Evolutionary conservation across 2,113 vertebrate species (phyloP).

Genomic region (Canis aureus): DNA sequence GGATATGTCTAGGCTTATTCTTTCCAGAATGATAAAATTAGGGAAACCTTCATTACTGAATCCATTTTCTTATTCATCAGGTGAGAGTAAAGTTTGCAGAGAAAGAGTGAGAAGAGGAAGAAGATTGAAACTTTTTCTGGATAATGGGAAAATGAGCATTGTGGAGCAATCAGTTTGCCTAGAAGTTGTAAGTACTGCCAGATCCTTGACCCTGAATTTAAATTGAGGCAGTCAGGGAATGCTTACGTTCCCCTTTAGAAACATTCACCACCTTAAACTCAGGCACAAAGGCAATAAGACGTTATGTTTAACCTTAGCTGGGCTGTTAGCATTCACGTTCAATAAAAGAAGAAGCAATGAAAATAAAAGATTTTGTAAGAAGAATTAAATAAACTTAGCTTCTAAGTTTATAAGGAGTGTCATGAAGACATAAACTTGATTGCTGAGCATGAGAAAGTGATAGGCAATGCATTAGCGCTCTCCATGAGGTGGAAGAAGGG

Average conservation of each 20-base stretch:
- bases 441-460: background rate
- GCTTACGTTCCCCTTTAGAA: background rate
- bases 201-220: background rate
- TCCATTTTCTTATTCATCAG: background rate
- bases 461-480: background rate
- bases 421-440: background rate
- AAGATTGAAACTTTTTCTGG: background rate
- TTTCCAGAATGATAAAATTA: background rate
- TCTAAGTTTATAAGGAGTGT: background rate
- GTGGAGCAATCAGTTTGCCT: background rate
- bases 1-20: background rate
- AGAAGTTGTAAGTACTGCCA: background rate
- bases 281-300: background rate
- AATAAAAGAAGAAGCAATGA: background rate
- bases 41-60: background rate
- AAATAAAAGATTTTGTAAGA: background rate
- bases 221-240: background rate
- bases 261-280: slow-evolving; percentile 6
- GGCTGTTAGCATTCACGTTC: background rate
- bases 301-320: background rate
- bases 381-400: background rate
- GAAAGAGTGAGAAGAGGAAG: background rate
- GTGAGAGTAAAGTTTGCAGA: background rate
- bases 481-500: background rate
- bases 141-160: background rate